A percentile compares a stretch with the other conserved stretches of the same genome.
These are phyloP conservation scores for Merops nubicus DNA, from an alignment of 2,113 vertebrate genomes.

Conservation along the genomic window DNA sequence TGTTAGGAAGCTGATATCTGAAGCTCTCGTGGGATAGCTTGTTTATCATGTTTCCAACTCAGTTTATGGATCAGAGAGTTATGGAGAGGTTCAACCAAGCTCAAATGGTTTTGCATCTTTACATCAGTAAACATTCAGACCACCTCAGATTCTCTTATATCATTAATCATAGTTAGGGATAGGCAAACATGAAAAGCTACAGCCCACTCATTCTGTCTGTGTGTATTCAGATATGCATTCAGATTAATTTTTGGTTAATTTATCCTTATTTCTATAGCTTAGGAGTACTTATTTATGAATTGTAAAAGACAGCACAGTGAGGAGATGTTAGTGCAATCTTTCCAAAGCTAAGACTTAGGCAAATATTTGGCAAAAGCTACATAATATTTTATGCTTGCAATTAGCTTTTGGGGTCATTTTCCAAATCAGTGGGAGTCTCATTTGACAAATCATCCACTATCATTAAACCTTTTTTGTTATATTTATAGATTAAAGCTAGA, in stretches of 20 bases:
- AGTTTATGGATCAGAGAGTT: not conserved
- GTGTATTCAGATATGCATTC: not conserved
- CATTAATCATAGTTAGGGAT: not conserved
- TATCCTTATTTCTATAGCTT: not conserved
- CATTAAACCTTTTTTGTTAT: not conserved
- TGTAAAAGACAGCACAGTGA: not conserved
- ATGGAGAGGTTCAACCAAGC: not conserved
- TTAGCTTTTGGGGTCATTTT: conserved; percentile 14
- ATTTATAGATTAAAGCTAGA: not conserved
- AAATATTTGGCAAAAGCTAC: not conserved
- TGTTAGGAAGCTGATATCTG: not conserved
- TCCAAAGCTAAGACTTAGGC: not conserved
- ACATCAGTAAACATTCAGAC: not conserved
- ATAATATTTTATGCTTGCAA: not conserved
- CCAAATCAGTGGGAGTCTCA: not conserved
- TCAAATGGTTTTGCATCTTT: not conserved
- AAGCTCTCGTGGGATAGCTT: not conserved
- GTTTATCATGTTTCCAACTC: not conserved
- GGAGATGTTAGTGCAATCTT: not conserved
- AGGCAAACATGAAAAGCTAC: not conserved
- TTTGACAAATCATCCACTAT: not conserved
- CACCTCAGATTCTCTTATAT: not conserved
- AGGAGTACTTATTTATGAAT: not conserved
- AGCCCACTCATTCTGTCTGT: not conserved
- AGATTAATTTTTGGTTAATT: not conserved